A percentile compares a stretch with the other conserved stretches of the same genome.
Conservation (phyloP, 2,888 invertebrate genomes). For the Macrophya annulata region DNA sequence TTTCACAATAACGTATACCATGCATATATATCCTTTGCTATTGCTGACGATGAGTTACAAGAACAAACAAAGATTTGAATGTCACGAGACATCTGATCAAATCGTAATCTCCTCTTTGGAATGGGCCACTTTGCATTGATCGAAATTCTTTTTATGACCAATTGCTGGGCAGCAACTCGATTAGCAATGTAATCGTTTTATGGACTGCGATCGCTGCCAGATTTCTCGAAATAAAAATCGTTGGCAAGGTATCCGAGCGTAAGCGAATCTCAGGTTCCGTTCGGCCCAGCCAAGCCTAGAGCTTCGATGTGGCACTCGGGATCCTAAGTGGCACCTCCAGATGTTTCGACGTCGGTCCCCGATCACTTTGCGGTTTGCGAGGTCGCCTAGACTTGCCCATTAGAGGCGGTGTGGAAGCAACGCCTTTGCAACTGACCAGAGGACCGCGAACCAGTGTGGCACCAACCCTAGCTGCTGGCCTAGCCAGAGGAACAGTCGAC, state of each 20-base stretch:
- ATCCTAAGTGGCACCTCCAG: constrained; percentile 52
- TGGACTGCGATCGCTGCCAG: not conserved
- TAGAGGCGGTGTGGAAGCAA: constrained; percentile 68
- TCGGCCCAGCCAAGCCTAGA: constrained; percentile 7
- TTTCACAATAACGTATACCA: not conserved
- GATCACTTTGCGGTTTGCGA: constrained; percentile 76
- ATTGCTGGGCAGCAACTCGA: not conserved
- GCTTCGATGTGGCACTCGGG: constrained; percentile 14
- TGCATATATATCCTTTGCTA: not conserved
- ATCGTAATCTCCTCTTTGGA: not conserved
- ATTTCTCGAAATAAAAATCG: not conserved
- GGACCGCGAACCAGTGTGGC: constrained; percentile 54
- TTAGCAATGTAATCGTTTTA: not conserved
- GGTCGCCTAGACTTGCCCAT: constrained; percentile 76
- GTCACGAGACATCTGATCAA: not conserved
- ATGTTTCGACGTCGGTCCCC: constrained; percentile 57
- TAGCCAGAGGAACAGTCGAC: constrained; percentile 57
- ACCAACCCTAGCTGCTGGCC: constrained; percentile 62
- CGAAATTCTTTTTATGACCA: not conserved
- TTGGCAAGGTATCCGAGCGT: constrained; percentile 20
- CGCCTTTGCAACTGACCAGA: constrained; percentile 67
- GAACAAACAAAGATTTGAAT: not conserved
- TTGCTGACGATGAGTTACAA: not conserved
- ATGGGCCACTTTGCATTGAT: not conserved
- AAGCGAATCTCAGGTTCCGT: constrained; percentile 14